Base-by-base conservation (phyloP, 1,140 invertebrate genomes). In the Drosophila takahashii region DNA sequence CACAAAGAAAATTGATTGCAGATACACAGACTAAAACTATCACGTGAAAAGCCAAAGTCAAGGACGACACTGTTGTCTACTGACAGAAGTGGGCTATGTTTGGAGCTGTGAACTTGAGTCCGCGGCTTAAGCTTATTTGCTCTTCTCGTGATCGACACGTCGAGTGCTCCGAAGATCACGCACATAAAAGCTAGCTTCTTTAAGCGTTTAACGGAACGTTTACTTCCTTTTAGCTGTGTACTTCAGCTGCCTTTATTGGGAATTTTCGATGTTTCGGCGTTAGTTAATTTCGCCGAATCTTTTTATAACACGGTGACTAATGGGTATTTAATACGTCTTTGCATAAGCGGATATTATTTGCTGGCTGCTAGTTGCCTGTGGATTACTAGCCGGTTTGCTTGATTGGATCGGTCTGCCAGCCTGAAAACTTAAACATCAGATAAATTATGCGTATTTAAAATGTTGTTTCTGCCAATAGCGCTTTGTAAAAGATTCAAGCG, bases 371-470 rank as follows among this genome's bases (percentile, higher is more conserved):
- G 58, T 58, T 47, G 78, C 34, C 48, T 62, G 67, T 74, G 44
- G 41, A 37, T 62, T 78, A 69, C 77, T 85, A 87, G 81, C 81
- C 81, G 81, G 81, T 86, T 85, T 75, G 52, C 34, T 54, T 69
- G 53, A 77, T 77, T 79, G 44, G 37, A 51, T 50, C 44, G 42
- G 26, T 72, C 52, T 36, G 39, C 45, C 32, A 69, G 52, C 67
- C 58, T 45, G 27, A 42, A 69, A 60, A 67, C 57, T 69, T 69
- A 61, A 67, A 64, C 61, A 61, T 76, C 54, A 32, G 48, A 52
- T 71, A 29, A 70, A 41, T 53, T 51, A 85, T 85, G 53, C 57
- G 56, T 53, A 42, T 57, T 62, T 48, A 56, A 61, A 53, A 48
- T 48, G 48, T 16, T 64, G 42, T 54, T 61, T 60, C 34, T 34